Base-by-base conservation (phyloP, 2,888 invertebrate species). In the Orthosia cruda region DNA sequence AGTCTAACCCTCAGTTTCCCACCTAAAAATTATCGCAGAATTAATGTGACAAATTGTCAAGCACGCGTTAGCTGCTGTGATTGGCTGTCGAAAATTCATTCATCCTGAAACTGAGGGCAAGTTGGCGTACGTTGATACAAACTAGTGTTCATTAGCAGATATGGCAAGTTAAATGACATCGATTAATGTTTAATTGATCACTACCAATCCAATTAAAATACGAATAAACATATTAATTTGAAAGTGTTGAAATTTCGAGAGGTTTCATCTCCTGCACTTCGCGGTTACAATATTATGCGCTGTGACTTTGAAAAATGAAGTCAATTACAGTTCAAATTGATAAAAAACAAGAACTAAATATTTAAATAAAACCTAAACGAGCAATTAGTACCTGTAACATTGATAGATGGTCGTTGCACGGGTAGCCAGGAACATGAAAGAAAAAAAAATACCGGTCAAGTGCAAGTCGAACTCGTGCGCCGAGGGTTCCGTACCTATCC, bases 221-320 rank as follows among this genome's bases (percentile, higher is more conserved):
- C 54, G 16, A 32, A 23, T 16, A n/a, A 40, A 73, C 49, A n/a
- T n/a, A 55, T 62, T 49, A n/a, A 16, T 62, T 40, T 4, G 18
- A 64, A 45, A 20, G 26, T 67, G 32, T 23, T 52, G 18, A 15
- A 23, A n/a, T 58, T 49, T 57, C n/a, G 40, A 40, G 2, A 12
- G 52, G 13, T 26, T 50, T 77, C 20, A 69, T n/a, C 32, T 40
- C 12, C 52, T 66, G 12, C 12, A 57, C 15, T 45, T 58, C 20
- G 54, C n/a, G 7, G n/a, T 66, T 54, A 50, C 40, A 50, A 64
- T 32, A 47, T 40, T 45, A 62, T 26, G n/a, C 18, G 18, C 26
- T 23, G 55, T 52, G 74, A 81, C 81, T 62, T 79, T 69, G 61
- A 79, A 49, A 69, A 58, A 74, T 69, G 68, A 49, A 69, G 64